Conservation (phyloP, 2,888 invertebrate genomes). For the Synanthedon andrenaeformis region DNA sequence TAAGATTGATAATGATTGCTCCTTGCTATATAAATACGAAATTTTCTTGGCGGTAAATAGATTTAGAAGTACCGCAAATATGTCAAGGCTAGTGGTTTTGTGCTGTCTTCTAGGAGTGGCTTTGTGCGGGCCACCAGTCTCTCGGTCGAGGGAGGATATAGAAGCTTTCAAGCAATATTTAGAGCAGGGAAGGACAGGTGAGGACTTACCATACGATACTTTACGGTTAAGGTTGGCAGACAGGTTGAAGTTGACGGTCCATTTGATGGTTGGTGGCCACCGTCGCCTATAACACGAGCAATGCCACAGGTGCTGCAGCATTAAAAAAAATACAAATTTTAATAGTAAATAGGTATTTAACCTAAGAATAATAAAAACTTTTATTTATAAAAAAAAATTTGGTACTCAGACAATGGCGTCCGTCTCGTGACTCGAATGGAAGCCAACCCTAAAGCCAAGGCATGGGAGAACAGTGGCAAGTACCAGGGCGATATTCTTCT, state of each 20-base stretch:
- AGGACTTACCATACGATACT: conserved; percentile 5
- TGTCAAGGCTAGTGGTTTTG: conserved; percentile 17
- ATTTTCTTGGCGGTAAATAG: not conserved
- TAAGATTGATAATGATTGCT: not conserved
- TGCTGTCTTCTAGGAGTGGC: conserved; percentile 19
- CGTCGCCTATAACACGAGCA: no score
- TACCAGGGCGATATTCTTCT: conserved; percentile 39
- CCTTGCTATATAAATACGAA: not conserved
- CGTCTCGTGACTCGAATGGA: conserved; percentile 17
- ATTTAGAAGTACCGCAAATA: conserved; percentile 5
- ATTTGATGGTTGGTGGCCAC: no score
- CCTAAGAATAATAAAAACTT: no score
- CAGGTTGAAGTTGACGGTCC: no score
- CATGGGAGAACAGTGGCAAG: conserved; percentile 36
- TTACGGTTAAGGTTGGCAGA: not conserved
- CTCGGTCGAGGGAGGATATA: conserved; percentile 24
- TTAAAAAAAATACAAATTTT: no score
- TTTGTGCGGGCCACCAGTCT: conserved; percentile 20
- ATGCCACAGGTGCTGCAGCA: no score
- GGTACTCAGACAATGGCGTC: conserved; percentile 14
- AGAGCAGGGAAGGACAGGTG: conserved; percentile 27
- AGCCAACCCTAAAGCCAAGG: conserved; percentile 15
- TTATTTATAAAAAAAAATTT: no score
- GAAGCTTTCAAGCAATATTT: conserved; percentile 26
- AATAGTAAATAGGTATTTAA: no score